Percentiles rank a stretch among this genome's conserved stretches.
These are phyloP conservation scores for Pinctada fucata DNA, from an alignment of 2,888 invertebrate genomes.

Conservation along the genomic window DNA sequence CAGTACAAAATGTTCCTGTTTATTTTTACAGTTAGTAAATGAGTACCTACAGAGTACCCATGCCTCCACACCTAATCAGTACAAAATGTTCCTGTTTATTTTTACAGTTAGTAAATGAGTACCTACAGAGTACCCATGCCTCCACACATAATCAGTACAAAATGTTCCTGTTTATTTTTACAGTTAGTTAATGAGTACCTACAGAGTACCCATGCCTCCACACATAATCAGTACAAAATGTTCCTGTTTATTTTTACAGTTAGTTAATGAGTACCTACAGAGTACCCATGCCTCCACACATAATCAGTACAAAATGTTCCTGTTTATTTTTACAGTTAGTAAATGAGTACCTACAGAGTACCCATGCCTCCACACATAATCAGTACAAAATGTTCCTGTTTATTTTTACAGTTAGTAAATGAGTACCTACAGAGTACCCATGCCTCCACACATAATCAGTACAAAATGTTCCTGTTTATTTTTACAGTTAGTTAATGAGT, in stretches of 20 bases:
- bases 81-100: slow-evolving; percentile 68
- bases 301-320: no score
- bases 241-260: slow-evolving; percentile 56
- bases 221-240: no score
- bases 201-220: slow-evolving; percentile 57
- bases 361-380: no score
- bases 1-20: slow-evolving; percentile 62
- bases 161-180: no score
- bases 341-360: no score
- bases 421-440: slow-evolving; percentile 73
- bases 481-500: slow-evolving; percentile 56
- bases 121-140: slow-evolving; percentile 76
- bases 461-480: slow-evolving; percentile 44
- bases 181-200: slow-evolving; percentile 70
- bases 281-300: no score
- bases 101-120: no score
- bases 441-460: slow-evolving; percentile 78
- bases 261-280: slow-evolving; percentile 76
- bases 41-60: slow-evolving; percentile 75
- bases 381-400: no score
- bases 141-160: slow-evolving; percentile 77
- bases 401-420: no score
- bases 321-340: no score
- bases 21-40: slow-evolving; percentile 29
- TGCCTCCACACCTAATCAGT: slow-evolving; percentile 72